Evolutionary conservation across 2,888 invertebrate species (phyloP), one percentile per base, ranked within the genome.

Genomic region (Xestia c-nigrum): DNA sequence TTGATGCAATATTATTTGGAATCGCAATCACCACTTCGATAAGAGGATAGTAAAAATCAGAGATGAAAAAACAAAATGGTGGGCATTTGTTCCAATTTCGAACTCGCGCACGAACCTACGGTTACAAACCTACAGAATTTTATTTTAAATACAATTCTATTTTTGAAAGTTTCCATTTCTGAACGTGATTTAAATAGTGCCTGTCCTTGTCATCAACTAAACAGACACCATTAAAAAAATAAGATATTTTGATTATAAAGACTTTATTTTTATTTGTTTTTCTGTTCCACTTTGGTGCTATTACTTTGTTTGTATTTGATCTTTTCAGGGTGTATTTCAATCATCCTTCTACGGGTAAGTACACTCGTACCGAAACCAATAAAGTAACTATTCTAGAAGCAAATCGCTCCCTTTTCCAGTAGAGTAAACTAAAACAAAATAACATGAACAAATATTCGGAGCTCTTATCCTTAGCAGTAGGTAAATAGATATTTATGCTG

Each of bases 371-470:
- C n/a, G 14, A 57, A 70, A 43, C 43, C 43, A 65, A 76, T n/a
- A 64, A 43, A 64, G 43, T 31, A 72, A 12, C n/a, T 70, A 52
- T 57, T 24, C 19, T 19, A 43, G 12, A 57, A 57, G 43, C 31
- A 70, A n/a, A 21, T 40, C 7, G 5, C 19, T 55, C n/a, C 21
- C 52, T 16, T 14, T 43, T 43, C 38, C 19, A 74, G 16, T 52
- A 31, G 31, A 47, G 19, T 19, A 50, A 64, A n/a, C 16, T n/a
- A 71, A 59, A 59, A 57, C 14, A 50, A 57, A 50, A 72, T 78
- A 21, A 50, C 31, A n/a, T 24, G 16, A 65, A 55, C 43, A 65
- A 78, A 77, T 68, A 52, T 38, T 69, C 38, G 16, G 12, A 19
- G 67, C 59, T 59, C 43, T 76, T n/a, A 67, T 43, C 19, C 24